phyloP scores from a whole-genome alignment of 2,797 vertebrate genomes.

The Chiloscyllium punctatum region DNA sequence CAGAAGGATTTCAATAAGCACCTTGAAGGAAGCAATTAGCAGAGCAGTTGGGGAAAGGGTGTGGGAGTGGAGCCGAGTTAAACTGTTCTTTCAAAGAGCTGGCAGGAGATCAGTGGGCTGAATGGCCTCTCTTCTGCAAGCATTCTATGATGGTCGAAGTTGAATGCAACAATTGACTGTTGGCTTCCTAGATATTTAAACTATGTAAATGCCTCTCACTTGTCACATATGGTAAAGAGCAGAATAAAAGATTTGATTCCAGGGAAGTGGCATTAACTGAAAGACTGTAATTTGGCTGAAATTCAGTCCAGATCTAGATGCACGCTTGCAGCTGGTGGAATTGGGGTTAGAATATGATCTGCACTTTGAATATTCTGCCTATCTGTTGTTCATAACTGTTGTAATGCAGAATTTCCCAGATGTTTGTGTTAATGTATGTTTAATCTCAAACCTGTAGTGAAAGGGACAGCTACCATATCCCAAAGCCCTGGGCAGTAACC shows the following conservation, averaged over 20 bases:
- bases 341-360: neutral
- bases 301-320: neutral
- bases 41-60: neutral
- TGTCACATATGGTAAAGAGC: neutral
- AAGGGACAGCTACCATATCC: neutral
- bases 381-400: neutral
- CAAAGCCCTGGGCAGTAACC: neutral
- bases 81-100: neutral
- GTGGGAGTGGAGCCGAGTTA: neutral
- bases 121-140: neutral
- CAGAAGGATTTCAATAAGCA: neutral
- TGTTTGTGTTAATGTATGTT: neutral
- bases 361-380: neutral
- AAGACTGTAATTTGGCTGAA: neutral
- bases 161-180: neutral
- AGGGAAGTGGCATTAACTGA: neutral
- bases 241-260: neutral
- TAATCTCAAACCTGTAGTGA: neutral
- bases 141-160: neutral
- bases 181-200: neutral
- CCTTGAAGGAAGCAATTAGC: neutral
- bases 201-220: neutral
- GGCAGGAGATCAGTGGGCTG: no score
- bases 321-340: neutral
- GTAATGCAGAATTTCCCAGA: neutral